These are phyloP conservation scores for Sorex araneus DNA, from an alignment of 2,113 vertebrate genomes.

Conservation along the genomic window DNA sequence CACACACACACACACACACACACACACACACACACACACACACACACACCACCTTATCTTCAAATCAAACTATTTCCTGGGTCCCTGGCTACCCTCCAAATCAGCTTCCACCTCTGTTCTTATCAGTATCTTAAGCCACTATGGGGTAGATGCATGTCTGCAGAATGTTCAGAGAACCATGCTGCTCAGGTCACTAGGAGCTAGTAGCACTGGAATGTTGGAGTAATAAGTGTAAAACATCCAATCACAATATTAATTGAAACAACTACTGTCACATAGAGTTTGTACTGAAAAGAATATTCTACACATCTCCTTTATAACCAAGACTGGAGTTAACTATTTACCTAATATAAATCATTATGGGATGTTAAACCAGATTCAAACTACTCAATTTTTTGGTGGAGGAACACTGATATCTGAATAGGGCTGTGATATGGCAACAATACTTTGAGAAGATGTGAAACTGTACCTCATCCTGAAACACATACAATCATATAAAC, in stretches of 20 bases:
- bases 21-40: no score
- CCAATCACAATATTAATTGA: not conserved
- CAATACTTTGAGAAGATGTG: no score
- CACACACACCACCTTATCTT: not conserved
- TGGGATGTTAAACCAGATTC: not conserved
- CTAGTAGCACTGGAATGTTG: not conserved
- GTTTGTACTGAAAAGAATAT: not conserved
- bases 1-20: no score
- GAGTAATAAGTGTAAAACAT: not conserved
- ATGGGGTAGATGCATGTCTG: not conserved
- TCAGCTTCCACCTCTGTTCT: not conserved
- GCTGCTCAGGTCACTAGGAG: not conserved
- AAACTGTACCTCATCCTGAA: no score
- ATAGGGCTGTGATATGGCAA: no score
- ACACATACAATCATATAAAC: no score
- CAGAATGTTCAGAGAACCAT: not conserved
- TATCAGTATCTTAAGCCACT: not conserved
- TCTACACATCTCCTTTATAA: not conserved
- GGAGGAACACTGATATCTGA: no score
- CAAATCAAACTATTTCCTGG: not conserved
- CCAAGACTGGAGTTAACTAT: not conserved
- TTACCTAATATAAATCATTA: not conserved
- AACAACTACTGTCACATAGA: not conserved
- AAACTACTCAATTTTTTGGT: not conserved
- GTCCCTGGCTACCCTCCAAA: not conserved